These are phyloP conservation scores for Pseudomyrmex cubaensis DNA, from an alignment of 1,140 invertebrate genomes.

Conservation along the genomic window DNA sequence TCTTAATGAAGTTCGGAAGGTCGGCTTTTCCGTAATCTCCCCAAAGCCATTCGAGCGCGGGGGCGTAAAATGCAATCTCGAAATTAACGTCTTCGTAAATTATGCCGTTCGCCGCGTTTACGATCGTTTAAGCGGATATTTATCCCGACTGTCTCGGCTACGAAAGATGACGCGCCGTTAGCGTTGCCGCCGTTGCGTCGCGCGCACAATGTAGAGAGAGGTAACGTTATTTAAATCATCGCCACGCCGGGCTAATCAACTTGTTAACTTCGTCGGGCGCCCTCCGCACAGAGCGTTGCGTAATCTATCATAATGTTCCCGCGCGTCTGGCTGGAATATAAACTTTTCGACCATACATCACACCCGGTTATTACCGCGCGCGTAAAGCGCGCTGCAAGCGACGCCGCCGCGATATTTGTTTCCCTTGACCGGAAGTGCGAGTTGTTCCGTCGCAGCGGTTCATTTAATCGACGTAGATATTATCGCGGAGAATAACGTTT, in stretches of 20 bases:
- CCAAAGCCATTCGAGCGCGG: not conserved
- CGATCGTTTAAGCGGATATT: constrained; percentile 31
- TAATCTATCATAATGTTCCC: constrained; percentile 56
- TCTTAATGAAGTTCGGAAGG: constrained; percentile 10
- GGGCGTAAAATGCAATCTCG: not conserved
- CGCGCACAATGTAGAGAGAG: not conserved
- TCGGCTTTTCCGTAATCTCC: not conserved
- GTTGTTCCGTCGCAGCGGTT: not conserved
- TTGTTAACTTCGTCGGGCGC: constrained; percentile 40
- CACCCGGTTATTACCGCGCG: constrained; percentile 48
- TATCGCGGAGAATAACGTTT: not conserved
- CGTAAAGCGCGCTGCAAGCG: constrained; percentile 23
- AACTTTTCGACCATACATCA: constrained; percentile 64
- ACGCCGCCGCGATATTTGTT: constrained; percentile 59
- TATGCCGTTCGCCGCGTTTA: not conserved
- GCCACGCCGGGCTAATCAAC: constrained; percentile 62
- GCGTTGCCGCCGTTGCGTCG: not conserved
- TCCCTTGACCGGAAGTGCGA: constrained; percentile 54
- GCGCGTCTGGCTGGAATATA: constrained; percentile 41
- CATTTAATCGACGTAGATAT: constrained; percentile 53
- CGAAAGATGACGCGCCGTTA: not conserved
- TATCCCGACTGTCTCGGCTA: not conserved
- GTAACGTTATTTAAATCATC: constrained; percentile 57
- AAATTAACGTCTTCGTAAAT: constrained; percentile 49
- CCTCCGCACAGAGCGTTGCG: constrained; percentile 37